Conservation (phyloP, 1,140 invertebrate species). For the Sinella curviseta region DNA sequence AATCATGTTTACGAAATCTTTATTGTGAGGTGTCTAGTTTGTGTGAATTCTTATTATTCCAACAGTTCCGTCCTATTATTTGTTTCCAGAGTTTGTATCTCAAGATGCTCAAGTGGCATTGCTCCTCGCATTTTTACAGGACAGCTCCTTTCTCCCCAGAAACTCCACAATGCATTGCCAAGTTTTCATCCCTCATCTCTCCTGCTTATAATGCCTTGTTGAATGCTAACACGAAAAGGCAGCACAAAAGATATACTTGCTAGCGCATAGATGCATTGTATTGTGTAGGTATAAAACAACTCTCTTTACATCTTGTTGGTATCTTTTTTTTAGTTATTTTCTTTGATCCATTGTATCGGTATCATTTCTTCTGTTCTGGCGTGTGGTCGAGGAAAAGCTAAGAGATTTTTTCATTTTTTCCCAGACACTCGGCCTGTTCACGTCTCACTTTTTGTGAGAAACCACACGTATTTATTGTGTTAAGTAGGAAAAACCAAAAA, state of each 20-base stretch:
- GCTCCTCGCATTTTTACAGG: too few relatives aligned
- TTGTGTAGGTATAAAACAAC: too few relatives aligned
- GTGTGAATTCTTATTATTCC: too few relatives aligned
- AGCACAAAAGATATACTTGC: too few relatives aligned
- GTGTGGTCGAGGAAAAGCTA: background rate
- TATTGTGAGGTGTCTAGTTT: too few relatives aligned
- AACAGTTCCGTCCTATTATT: too few relatives aligned
- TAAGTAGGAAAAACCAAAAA: background rate
- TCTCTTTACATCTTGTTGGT: background rate
- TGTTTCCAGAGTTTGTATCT: background rate
- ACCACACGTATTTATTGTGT: background rate
- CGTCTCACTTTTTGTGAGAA: constrained; percentile 8
- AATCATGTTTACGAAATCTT: too few relatives aligned
- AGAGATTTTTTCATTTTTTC: constrained; percentile 11
- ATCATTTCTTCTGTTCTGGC: background rate
- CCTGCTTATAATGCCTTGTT: background rate
- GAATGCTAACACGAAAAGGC: background rate
- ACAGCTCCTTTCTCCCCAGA: background rate
- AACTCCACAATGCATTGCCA: too few relatives aligned
- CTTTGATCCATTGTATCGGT: background rate
- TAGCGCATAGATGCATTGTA: too few relatives aligned
- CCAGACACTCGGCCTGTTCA: constrained; percentile 12
- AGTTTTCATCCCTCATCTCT: background rate
- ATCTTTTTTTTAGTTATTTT: background rate
- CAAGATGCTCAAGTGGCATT: background rate